Percentiles rank a stretch among this genome's conserved stretches.
phyloP scores from a whole-genome alignment of 2,888 invertebrate genomes.

The Masnerella sp. region DNA sequence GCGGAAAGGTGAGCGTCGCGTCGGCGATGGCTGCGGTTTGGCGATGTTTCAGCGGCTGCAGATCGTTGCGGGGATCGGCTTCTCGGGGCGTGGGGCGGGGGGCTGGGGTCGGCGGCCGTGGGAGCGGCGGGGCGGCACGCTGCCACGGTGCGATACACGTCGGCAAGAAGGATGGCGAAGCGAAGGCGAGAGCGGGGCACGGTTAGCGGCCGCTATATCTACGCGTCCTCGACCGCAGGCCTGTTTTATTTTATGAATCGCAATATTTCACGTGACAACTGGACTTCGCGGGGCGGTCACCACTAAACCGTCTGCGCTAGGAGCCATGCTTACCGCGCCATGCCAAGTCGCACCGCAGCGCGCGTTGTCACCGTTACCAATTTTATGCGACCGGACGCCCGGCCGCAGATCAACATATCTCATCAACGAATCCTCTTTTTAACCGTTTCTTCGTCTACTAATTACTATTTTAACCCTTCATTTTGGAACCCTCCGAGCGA shows the following conservation, averaged over 20 bases:
- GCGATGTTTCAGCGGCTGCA: constrained; percentile 70
- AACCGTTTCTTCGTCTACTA: background rate
- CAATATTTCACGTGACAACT: constrained; percentile 78
- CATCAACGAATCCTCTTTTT: background rate
- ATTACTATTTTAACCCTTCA: no score
- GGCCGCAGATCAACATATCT: constrained; percentile 6
- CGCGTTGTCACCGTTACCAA: constrained; percentile 56
- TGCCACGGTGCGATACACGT: constrained; percentile 59
- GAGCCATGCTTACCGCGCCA: constrained; percentile 70
- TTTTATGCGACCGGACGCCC: constrained; percentile 16
- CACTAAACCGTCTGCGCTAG: constrained; percentile 76
- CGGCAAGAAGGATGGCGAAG: constrained; percentile 58
- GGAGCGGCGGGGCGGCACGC: constrained; percentile 55
- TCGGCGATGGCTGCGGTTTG: constrained; percentile 72
- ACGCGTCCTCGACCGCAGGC: constrained; percentile 76
- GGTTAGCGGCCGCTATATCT: constrained; percentile 74
- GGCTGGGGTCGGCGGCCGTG: constrained; percentile 40
- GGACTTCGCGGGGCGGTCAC: constrained; percentile 75
- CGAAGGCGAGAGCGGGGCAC: constrained; percentile 62
- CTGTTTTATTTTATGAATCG: constrained; percentile 78
- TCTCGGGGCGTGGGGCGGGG: constrained; percentile 19
- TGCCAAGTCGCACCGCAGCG: constrained; percentile 66
- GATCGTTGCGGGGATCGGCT: constrained; percentile 57
- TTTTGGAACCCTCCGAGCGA: no score
- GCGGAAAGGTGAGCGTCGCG: constrained; percentile 62